Base-by-base conservation (phyloP, 2,888 invertebrate genomes). In the Dryocosmus kuriphilus region DNA sequence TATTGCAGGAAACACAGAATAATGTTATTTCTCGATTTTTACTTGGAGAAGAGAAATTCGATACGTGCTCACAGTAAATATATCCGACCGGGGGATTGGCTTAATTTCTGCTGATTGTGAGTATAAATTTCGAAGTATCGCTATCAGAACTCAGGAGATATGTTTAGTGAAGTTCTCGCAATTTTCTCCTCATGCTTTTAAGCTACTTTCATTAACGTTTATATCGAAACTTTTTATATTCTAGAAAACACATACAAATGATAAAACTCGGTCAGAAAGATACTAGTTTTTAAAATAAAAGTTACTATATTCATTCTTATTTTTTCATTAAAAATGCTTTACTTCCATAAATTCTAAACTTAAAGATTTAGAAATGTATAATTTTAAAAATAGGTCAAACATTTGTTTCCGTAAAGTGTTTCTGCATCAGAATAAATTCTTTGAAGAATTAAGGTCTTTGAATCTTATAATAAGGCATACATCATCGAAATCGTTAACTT, bases 401-500 rank as follows among this genome's bases (percentile, higher is more conserved):
- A 35, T 35, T 65, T 24, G 7, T 41, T 41, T 41, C 16, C 22
- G 22, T 65, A 24, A 38, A 65, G 9, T 16, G 35, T 35, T 24
- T 35, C 65, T 65, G 16, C 22, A 65, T 24, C 16, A 65, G 24
- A 65, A 41, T 41, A 24, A 24, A 38, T 65, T 65, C 38, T 65
- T 14, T 24, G 14, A 41, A 41, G 41, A 41, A 41, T 14, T 14
- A 41, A 16, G 16, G 14, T 16, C 41, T 41, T 41, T 16, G 16
- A 41, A 41, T 41, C 4, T 41, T 16, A 41, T 41, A 14, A 14
- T 41, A 4, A 4, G 35, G 35, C 35, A 35, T 30, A 8, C 32
- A 62, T 32, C 38, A 65, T 41, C 22, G 14, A 65, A 22, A 38
- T 1, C 38, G 8, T 38, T 14, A 24, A 14, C 22, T 63, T 38